Percentiles rank a stretch among this genome's conserved stretches.
phyloP scores from a whole-genome alignment of 2,888 invertebrate species.

The Drosophila nigricruria region DNA sequence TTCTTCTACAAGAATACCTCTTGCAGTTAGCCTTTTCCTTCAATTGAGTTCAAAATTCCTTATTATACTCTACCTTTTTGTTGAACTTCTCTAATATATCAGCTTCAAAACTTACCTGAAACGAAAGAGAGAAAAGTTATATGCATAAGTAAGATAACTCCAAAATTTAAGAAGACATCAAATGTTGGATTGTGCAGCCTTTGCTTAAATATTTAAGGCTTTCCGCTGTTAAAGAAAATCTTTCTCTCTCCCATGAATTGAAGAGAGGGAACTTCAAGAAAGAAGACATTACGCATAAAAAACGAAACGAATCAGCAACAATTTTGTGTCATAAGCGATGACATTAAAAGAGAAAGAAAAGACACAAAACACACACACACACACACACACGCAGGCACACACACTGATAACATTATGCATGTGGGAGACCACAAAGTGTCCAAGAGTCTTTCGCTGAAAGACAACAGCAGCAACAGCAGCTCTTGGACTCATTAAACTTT shows the following conservation, averaged over 20 bases:
- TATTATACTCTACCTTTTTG: conserved; percentile 20
- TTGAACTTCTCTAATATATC: background rate
- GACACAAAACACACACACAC: background rate
- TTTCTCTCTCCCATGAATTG: background rate
- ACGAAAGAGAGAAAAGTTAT: conserved; percentile 19
- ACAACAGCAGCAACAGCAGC: conserved; percentile 14
- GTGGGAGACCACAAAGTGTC: conserved; percentile 42
- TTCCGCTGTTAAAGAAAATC: conserved; percentile 3
- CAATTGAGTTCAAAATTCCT: background rate
- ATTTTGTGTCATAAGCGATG: conserved; percentile 65
- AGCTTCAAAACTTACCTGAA: conserved; percentile 35
- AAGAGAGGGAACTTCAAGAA: conserved; percentile 5
- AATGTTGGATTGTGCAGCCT: background rate
- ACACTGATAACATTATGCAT: conserved; percentile 34
- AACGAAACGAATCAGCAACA: conserved; percentile 67
- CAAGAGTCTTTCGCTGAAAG: conserved; percentile 27
- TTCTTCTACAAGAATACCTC: background rate
- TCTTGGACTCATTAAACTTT: conserved; percentile 65
- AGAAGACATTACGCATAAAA: conserved; percentile 48
- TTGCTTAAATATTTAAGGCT: conserved; percentile 18
- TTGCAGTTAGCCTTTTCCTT: background rate
- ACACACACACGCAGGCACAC: background rate
- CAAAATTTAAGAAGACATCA: background rate
- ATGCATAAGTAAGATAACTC: conserved; percentile 6
- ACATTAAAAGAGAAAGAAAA: conserved; percentile 50